These are phyloP conservation scores for Ardeotis arabs DNA, from an alignment of 2,113 vertebrate species.

Conservation along the genomic window DNA sequence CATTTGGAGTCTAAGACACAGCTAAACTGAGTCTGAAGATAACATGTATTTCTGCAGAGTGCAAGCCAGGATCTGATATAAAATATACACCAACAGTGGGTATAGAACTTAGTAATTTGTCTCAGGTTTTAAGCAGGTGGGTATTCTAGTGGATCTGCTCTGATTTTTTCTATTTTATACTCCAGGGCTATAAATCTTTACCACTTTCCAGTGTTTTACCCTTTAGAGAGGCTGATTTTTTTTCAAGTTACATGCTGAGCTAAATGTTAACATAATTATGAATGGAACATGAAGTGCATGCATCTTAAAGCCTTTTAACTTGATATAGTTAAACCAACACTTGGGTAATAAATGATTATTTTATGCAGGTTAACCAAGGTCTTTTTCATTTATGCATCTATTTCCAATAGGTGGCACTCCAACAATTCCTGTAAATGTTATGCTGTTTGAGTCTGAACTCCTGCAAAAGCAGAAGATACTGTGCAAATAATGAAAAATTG, in stretches of 20 bases:
- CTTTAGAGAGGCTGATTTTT: not conserved
- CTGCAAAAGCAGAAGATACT: not conserved
- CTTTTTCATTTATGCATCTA: not conserved
- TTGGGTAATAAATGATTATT: not conserved
- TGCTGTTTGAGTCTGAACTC: not conserved
- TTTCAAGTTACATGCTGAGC: not conserved
- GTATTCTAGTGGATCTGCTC: not conserved
- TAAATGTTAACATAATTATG: not conserved
- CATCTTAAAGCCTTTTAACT: not conserved
- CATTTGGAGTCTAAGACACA: not conserved
- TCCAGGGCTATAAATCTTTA: not conserved
- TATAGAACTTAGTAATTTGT: not conserved
- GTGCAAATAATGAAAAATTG: not conserved
- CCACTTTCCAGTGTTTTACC: not conserved
- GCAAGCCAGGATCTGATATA: not conserved
- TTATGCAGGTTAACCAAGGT: not conserved
- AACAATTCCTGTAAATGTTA: not conserved
- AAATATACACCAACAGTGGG: not conserved
- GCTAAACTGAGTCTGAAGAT: not conserved
- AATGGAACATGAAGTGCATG: not conserved
- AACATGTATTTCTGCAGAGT: not conserved
- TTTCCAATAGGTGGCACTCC: slow-evolving; percentile 41
- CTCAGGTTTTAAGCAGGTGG: not conserved
- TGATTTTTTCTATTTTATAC: not conserved
- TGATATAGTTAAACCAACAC: not conserved